phyloP scores from a whole-genome alignment of 2,888 invertebrate species.

The Trichogramma evanescens region DNA sequence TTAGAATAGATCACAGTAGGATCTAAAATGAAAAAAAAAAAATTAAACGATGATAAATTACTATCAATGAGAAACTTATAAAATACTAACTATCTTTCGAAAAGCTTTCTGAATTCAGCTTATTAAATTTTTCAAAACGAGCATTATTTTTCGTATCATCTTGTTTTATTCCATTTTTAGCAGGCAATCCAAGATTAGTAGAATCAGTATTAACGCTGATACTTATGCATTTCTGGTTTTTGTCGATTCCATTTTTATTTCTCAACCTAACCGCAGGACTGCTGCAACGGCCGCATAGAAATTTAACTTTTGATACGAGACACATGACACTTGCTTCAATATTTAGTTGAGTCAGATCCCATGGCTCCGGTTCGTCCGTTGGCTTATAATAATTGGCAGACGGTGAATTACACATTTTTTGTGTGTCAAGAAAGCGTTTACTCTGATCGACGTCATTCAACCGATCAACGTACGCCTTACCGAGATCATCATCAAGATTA shows the following conservation, averaged over 20 bases:
- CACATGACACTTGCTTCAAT: constrained; percentile 84
- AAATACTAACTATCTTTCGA: neutral
- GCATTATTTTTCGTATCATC: no score
- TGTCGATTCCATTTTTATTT: constrained; percentile 44
- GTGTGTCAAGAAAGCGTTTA: constrained; percentile 50
- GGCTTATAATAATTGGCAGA: constrained; percentile 74
- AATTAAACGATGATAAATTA: constrained; percentile 5
- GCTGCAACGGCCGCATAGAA: constrained; percentile 67
- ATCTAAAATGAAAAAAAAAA: constrained; percentile 16
- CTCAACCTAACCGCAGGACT: constrained; percentile 65
- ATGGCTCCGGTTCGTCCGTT: constrained; percentile 75
- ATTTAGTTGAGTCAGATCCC: constrained; percentile 78
- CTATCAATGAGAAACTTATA: constrained; percentile 2
- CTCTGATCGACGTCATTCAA: constrained; percentile 37
- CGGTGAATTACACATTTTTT: constrained; percentile 59
- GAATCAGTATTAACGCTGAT: no score
- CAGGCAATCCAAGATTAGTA: no score
- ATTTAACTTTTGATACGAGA: constrained; percentile 74
- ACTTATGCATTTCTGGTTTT: constrained; percentile 29
- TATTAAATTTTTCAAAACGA: no score
- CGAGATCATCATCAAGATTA: constrained; percentile 29
- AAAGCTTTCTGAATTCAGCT: no score
- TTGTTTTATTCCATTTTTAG: no score
- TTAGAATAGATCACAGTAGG: constrained; percentile 31
- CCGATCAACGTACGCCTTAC: constrained; percentile 36